Conservation (phyloP, 1,140 invertebrate species). For the Pseudomyrmex sp. region DNA sequence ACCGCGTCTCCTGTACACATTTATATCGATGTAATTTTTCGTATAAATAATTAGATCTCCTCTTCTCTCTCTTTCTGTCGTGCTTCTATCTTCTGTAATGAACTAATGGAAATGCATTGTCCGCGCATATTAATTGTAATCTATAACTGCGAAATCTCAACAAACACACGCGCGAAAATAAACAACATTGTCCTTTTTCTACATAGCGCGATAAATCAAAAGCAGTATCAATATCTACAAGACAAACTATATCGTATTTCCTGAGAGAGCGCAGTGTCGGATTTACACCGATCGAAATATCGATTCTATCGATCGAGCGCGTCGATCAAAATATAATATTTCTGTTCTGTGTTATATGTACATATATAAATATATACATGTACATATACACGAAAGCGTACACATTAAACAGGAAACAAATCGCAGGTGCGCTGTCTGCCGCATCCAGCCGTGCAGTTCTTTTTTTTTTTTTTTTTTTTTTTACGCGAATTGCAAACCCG, state of each 20-base stretch:
- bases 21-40: background rate
- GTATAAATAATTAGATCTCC: background rate
- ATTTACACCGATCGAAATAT: background rate
- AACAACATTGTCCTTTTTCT: background rate
- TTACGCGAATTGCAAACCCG: constrained; percentile 68
- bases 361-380: too few species aligned
- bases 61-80: background rate
- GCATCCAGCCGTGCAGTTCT: background rate
- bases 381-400: background rate
- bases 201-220: background rate
- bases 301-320: constrained; percentile 12
- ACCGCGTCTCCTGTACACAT: background rate
- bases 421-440: constrained; percentile 6
- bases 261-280: background rate
- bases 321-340: constrained; percentile 35
- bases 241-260: constrained; percentile 28
- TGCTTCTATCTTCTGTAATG: background rate
- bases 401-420: constrained; percentile 55
- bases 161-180: background rate
- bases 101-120: background rate
- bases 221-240: constrained; percentile 1
- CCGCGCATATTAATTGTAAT: background rate
- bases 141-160: too few species aligned
- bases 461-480: too few species aligned
- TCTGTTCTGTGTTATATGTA: background rate